Evolutionary conservation across 1,140 invertebrate species (phyloP).

Genomic region (Leptestheria dahalacensis): DNA sequence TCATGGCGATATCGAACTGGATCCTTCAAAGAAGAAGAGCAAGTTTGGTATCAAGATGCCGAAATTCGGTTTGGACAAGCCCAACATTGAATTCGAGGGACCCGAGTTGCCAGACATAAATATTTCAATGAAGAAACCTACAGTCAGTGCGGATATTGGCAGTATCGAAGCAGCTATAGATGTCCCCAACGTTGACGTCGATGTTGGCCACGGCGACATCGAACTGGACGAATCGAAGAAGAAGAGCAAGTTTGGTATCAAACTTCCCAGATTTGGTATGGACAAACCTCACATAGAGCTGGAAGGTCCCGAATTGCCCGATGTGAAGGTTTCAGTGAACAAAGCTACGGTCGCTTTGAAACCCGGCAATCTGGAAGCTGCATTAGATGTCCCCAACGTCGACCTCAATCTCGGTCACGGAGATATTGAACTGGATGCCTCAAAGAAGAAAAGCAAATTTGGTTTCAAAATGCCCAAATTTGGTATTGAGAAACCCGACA

Average conservation of each 20-base stretch:
- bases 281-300: background rate
- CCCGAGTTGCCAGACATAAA: no score
- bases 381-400: background rate
- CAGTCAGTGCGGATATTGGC: no score
- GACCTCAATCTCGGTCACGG: background rate
- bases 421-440: background rate
- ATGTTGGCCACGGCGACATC: background rate
- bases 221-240: background rate
- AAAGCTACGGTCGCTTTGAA: no score
- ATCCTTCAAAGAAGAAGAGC: background rate
- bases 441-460: background rate
- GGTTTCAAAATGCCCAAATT: constrained; percentile 10
- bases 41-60: constrained; percentile 5
- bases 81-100: background rate
- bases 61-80: background rate
- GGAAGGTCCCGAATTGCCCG: background rate
- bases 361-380: no score
- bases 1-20: background rate
- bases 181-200: no score
- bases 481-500: background rate
- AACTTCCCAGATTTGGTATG: constrained; percentile 1
- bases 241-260: background rate
- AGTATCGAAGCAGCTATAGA: background rate
- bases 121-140: no score
- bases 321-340: no score